These are phyloP conservation scores for Cylindroiulus punctatus DNA, from an alignment of 2,888 invertebrate species.

Conservation along the genomic window DNA sequence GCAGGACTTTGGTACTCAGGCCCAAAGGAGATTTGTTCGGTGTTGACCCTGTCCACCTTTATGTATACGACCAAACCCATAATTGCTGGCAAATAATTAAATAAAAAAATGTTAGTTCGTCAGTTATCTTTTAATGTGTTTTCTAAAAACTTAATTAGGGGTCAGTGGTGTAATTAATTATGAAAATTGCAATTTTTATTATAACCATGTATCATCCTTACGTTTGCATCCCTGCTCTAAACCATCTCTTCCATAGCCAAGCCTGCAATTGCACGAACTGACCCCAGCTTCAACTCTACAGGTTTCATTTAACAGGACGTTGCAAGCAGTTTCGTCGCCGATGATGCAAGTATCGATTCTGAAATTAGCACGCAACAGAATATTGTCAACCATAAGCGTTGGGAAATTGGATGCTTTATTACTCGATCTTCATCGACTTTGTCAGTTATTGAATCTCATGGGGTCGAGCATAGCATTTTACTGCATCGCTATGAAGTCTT, in stretches of 20 bases:
- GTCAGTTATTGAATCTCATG: slow-evolving; percentile 37
- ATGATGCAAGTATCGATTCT: slow-evolving; percentile 93
- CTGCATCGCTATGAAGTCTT: neutral
- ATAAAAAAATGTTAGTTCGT: no score
- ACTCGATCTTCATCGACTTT: slow-evolving; percentile 56
- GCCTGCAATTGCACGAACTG: slow-evolving; percentile 87
- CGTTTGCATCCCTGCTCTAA: slow-evolving; percentile 80
- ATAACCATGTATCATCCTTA: slow-evolving; percentile 61
- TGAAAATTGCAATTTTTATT: no score
- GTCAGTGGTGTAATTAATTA: no score
- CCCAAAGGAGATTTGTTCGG: slow-evolving; percentile 81
- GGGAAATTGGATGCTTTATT: slow-evolving; percentile 27
- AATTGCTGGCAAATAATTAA: slow-evolving; percentile 67
- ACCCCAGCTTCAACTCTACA: slow-evolving; percentile 87
- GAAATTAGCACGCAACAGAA: slow-evolving; percentile 13
- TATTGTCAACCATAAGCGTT: slow-evolving; percentile 11
- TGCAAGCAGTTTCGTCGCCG: slow-evolving; percentile 90
- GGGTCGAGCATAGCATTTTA: slow-evolving; percentile 4
- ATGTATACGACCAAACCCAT: slow-evolving; percentile 82
- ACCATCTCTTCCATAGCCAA: slow-evolving; percentile 75
- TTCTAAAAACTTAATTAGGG: no score
- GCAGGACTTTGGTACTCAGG: slow-evolving; percentile 77
- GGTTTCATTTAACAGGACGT: slow-evolving; percentile 85
- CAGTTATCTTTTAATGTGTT: no score
- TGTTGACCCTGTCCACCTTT: slow-evolving; percentile 84